A percentile compares a stretch with the other conserved stretches of the same genome.
These are phyloP conservation scores for Gobius niger DNA, from an alignment of 2,113 vertebrate species.

Conservation along the genomic window DNA sequence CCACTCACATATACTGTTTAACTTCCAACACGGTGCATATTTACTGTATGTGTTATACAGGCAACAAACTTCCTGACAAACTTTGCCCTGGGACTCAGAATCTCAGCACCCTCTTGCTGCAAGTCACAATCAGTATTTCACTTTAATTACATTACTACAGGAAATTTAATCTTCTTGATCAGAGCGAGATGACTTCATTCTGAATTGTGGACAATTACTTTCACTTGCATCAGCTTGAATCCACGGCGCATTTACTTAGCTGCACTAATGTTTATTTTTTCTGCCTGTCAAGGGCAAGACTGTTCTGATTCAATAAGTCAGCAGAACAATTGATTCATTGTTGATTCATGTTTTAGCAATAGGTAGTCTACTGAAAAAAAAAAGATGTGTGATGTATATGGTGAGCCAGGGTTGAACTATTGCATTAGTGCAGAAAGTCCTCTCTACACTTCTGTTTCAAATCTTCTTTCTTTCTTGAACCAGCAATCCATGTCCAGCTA, in stretches of 20 bases:
- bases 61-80: too few species aligned
- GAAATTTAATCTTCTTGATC: slow-evolving; percentile 26
- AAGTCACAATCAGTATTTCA: not conserved
- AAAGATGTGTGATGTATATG: slow-evolving; percentile 34
- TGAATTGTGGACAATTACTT: slow-evolving; percentile 13
- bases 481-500: slow-evolving; percentile 11
- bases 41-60: too few species aligned
- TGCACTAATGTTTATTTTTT: slow-evolving; percentile 3
- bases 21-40: too few species aligned
- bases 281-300: not conserved
- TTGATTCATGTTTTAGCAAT: slow-evolving; percentile 15
- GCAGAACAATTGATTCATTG: slow-evolving; percentile 45
- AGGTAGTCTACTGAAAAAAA: not conserved
- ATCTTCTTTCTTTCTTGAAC: slow-evolving; percentile 27
- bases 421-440: slow-evolving; percentile 39
- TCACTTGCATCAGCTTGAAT: slow-evolving; percentile 27
- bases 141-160: slow-evolving; percentile 24
- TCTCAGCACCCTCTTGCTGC: not conserved
- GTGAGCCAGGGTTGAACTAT: slow-evolving; percentile 42
- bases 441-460: slow-evolving; percentile 11
- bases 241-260: not conserved
- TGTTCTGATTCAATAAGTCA: not conserved
- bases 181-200: slow-evolving; percentile 6
- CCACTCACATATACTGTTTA: too few species aligned
- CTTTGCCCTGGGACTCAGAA: too few species aligned